Evolutionary conservation across 2,888 invertebrate genomes (phyloP), one percentile per base, ranked within the genome.

Genomic region (Xestia xanthographa): DNA sequence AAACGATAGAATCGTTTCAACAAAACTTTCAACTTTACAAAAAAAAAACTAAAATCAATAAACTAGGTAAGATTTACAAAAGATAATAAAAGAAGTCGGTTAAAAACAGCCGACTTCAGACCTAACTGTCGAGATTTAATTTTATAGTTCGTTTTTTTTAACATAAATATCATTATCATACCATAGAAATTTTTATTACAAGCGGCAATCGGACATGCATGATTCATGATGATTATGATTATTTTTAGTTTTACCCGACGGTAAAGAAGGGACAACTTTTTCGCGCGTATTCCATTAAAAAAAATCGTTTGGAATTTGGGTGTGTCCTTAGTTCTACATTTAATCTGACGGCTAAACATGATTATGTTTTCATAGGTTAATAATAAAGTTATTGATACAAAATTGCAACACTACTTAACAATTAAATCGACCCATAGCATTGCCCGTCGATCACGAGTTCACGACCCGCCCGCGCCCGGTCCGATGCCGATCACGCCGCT

Each of bases 221-320:
- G 20, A 50, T n/a, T n/a, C n/a, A 50, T 50, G 48, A 22, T 1
- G 9, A 11, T 66, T 66, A 45, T 66, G 45, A n/a, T 70, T 66
- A 45, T 66, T 66, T 70, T 66, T 66, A 45, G 50, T 53, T 50
- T 53, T 9, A 53, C 34, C 34, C 45, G 34, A 14, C 8, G 45
- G n/a, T 43, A 45, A 34, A 45, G 29, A n/a, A 70, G 43, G 34
- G n/a, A n/a, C n/a, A 29, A 14, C 9, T 22, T 43, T 60, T 11
- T n/a, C 12, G n/a, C 22, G 17, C 5, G n/a, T n/a, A 34, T n/a
- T 22, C 22, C 17, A 2, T 70, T n/a, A 6, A 20, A 34, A 63
- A n/a, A 29, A 22, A 20, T 5, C 22, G 12, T 29, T 26, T 5
- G 14, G 5, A 26, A 29, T 22, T 58, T 56, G 8, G 20, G 12